A percentile compares a stretch with the other conserved stretches of the same genome.
Evolutionary conservation across 2,888 invertebrate genomes (phyloP).

Genomic region (Piscicola geometra): DNA sequence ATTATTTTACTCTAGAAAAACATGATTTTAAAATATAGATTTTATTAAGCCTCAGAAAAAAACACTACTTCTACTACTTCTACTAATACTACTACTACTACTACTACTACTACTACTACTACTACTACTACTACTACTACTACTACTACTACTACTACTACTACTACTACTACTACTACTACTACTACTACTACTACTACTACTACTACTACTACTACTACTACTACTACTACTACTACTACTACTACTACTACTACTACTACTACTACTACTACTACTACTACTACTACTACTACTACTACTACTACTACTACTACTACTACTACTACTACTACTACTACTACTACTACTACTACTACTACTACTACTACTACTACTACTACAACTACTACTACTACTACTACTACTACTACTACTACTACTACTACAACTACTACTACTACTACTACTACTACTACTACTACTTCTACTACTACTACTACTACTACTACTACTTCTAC

Average conservation of each 20-base stretch:
- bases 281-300: slow-evolving; percentile 37
- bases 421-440: background rate
- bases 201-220: slow-evolving; percentile 39
- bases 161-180: slow-evolving; percentile 40
- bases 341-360: slow-evolving; percentile 40
- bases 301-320: slow-evolving; percentile 39
- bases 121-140: slow-evolving; percentile 26
- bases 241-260: background rate
- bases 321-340: slow-evolving; percentile 41
- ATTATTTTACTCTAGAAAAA: too few species aligned
- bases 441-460: slow-evolving; percentile 12
- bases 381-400: slow-evolving; percentile 40
- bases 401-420: slow-evolving; percentile 20
- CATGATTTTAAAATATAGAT: too few species aligned
- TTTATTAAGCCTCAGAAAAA: too few species aligned
- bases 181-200: slow-evolving; percentile 40
- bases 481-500: slow-evolving; percentile 7
- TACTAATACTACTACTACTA: too few species aligned
- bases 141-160: slow-evolving; percentile 40
- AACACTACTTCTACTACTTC: too few species aligned
- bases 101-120: slow-evolving; percentile 15
- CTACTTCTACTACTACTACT: slow-evolving; percentile 10
- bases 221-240: slow-evolving; percentile 37
- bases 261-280: slow-evolving; percentile 32
- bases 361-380: slow-evolving; percentile 40